These are phyloP conservation scores for Heliocidaris erythrogramma DNA, from an alignment of 35 echinoderm and acorn worm genomes.

Conservation along the genomic window DNA sequence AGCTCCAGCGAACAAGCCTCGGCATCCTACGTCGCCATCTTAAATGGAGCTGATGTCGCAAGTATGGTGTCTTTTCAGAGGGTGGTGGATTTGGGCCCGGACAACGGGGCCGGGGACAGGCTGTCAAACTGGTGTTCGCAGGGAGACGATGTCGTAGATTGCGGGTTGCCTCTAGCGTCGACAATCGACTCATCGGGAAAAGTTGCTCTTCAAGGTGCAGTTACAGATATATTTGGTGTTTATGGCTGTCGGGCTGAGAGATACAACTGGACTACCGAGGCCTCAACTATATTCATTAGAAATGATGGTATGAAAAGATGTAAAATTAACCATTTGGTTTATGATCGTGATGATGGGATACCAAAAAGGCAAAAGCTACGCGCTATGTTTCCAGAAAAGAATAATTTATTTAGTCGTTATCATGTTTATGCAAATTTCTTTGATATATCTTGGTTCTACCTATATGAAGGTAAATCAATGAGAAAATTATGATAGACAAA, in stretches of 20 bases:
- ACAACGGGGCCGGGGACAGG: too few relatives aligned
- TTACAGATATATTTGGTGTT: neutral
- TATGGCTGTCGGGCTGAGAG: neutral
- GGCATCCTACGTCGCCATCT: neutral
- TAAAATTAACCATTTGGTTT: too few relatives aligned
- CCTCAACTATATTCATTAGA: neutral
- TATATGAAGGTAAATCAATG: too few relatives aligned
- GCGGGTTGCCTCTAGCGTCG: neutral
- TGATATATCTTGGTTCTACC: too few relatives aligned
- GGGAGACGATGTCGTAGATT: neutral
- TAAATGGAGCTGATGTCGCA: neutral
- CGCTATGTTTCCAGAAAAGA: too few relatives aligned
- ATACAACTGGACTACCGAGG: constrained; percentile 22
- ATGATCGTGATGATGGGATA: too few relatives aligned
- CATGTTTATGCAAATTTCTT: too few relatives aligned
- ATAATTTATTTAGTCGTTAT: too few relatives aligned
- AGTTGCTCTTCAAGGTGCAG: neutral
- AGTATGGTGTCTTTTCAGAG: neutral
- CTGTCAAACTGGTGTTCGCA: neutral
- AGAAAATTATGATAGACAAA: too few relatives aligned
- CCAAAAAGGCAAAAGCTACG: too few relatives aligned
- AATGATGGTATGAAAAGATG: neutral
- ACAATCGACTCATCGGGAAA: neutral
- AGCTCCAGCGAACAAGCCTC: neutral
- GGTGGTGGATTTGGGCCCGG: neutral